phyloP scores from a whole-genome alignment of 2,888 invertebrate species.

The Leptinotarsa rubiginosa region DNA sequence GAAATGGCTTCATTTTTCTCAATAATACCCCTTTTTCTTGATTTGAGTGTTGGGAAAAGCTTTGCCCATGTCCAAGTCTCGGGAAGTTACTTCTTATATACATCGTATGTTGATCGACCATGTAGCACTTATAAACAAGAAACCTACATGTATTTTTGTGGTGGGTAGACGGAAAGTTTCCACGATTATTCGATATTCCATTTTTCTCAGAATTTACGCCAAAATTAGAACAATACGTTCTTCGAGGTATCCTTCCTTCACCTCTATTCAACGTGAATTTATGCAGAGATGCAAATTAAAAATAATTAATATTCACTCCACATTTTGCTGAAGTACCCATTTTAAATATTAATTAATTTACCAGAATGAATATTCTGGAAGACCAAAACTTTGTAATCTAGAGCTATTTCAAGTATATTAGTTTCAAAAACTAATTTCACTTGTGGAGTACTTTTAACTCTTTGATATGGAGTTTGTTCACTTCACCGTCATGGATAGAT shows the following conservation, averaged over 20 bases:
- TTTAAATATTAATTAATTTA: slow-evolving; percentile 38
- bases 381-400: slow-evolving; percentile 34
- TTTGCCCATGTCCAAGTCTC: too few species aligned
- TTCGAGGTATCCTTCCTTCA: not conserved
- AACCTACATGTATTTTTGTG: too few species aligned
- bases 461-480: slow-evolving; percentile 14
- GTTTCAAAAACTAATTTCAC: slow-evolving; percentile 40
- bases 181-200: too few species aligned
- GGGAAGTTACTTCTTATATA: too few species aligned
- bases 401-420: slow-evolving; percentile 33
- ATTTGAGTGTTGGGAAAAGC: too few species aligned
- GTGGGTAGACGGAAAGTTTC: too few species aligned
- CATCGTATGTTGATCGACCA: too few species aligned
- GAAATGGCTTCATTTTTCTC: too few species aligned
- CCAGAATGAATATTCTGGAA: slow-evolving; percentile 35
- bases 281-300: slow-evolving; percentile 17
- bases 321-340: slow-evolving; percentile 25
- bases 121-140: too few species aligned
- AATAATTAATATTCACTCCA: slow-evolving; percentile 29
- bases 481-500: slow-evolving; percentile 13
- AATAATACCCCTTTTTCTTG: too few species aligned
- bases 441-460: slow-evolving; percentile 31
- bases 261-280: not conserved
- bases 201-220: too few species aligned
- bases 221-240: slow-evolving; percentile 2